phyloP scores from a whole-genome alignment of 2,888 invertebrate genomes.

The Scaptomyza caliginosa region DNA sequence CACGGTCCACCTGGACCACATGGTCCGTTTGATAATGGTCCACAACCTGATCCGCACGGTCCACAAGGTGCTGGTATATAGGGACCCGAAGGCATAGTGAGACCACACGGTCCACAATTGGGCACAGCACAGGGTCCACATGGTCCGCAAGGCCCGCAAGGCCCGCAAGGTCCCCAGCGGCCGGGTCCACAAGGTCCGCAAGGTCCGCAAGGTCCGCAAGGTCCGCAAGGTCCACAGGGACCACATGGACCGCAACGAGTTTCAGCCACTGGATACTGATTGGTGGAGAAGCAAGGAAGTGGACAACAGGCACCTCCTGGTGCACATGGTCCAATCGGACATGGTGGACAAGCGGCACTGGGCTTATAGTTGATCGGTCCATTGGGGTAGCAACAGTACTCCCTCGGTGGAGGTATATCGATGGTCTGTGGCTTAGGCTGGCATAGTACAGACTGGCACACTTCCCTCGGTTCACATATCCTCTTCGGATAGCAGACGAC shows the following conservation, averaged over 20 bases:
- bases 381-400: slow-evolving; percentile 79
- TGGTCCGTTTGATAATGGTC: slow-evolving; percentile 62
- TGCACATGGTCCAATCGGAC: slow-evolving; percentile 16
- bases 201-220: not conserved
- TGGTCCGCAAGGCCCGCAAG: not conserved
- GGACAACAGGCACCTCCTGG: slow-evolving; percentile 10
- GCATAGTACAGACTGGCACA: slow-evolving; percentile 55
- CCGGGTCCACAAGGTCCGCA: slow-evolving; percentile 1
- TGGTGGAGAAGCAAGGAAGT: slow-evolving; percentile 14
- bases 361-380: slow-evolving; percentile 55
- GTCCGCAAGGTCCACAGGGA: slow-evolving; percentile 2
- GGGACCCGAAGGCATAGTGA: slow-evolving; percentile 73
- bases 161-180: slow-evolving; percentile 1
- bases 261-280: slow-evolving; percentile 21
- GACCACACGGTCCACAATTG: slow-evolving; percentile 43
- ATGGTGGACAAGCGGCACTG: slow-evolving; percentile 16
- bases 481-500: slow-evolving; percentile 78
- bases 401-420: slow-evolving; percentile 79
- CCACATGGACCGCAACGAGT: slow-evolving; percentile 11
- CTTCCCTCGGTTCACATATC: slow-evolving; percentile 78
- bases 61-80: slow-evolving; percentile 60
- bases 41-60: slow-evolving; percentile 68
- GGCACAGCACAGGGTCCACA: slow-evolving; percentile 11
- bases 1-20: slow-evolving; percentile 67
- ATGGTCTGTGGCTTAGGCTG: slow-evolving; percentile 44